phyloP scores from a whole-genome alignment of 2,888 invertebrate species.

The Tenthredo livida region DNA sequence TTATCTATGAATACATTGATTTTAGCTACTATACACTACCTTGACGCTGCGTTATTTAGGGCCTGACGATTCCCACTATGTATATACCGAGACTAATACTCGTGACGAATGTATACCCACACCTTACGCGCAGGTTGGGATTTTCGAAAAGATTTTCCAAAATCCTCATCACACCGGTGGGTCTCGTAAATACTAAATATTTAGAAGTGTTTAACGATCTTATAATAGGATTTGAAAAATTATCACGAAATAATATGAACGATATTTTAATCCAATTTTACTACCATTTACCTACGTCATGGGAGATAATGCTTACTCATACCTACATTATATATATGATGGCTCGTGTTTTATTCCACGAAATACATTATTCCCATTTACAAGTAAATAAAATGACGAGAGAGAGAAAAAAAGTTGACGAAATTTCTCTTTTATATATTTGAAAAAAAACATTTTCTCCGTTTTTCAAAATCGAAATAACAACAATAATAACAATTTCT shows the following conservation, averaged over 20 bases:
- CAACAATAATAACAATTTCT: neutral
- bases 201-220: constrained; percentile 28
- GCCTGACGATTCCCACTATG: neutral
- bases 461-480: neutral
- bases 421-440: no score
- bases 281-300: neutral
- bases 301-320: neutral
- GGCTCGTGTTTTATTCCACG: no score
- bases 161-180: neutral
- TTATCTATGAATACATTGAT: neutral
- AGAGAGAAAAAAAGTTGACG: no score
- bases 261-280: neutral
- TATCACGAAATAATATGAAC: neutral
- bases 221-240: constrained; percentile 27
- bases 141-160: neutral
- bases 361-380: no score
- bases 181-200: constrained; percentile 10
- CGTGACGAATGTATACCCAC: no score
- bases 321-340: no score
- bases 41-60: neutral
- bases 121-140: neutral
- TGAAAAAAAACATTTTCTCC: no score
- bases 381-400: no score
- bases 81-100: neutral
- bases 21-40: neutral